Base-by-base conservation (phyloP, 2,888 invertebrate species). In the Notodonta ziczac region DNA sequence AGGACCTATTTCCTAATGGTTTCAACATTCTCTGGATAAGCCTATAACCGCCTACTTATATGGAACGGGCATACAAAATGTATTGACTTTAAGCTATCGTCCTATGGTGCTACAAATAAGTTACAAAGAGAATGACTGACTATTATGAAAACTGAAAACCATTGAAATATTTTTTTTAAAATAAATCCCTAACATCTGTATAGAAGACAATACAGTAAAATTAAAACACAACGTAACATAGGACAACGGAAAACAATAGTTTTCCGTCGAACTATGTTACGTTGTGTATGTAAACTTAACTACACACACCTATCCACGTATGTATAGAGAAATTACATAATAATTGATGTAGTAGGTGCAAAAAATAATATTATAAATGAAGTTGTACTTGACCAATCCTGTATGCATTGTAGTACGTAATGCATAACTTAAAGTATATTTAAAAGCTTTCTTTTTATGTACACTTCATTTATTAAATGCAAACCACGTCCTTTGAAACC, bases 401-500 rank as follows among this genome's bases (percentile, higher is more conserved):
- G 44, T 13, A 39, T 61, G 57, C 58, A 57, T 48, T 24, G 61
- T 42, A 10, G 42, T 42, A 42, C 9, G 42, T 65, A 57, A 73
- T 61, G 62, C 62, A 66, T 71, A 56, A 67, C 53, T 60, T 64
- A 24, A 35, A 16, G 14, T 24, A 52, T 57, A 65, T 58, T 10
- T 51, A 62, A 72, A 60, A 74, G 74, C 77, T 82, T 81, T 82
- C 81, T 73, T 81, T 78, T 81, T 73, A 72, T 73, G 67, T 74
- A 76, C 67, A 76, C 75, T 79, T 72, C 68, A 77, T 69, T 70
- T 73, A 79, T 77, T 67, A 77, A 44, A 86, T 84, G 78, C 84
- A 76, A 63, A 73, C 65, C 84, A 79, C 84, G 86, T 82, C 70
- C 76, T 67, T 65, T 67, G 69, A 76, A 74, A 76, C 79, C 44